Conservation (phyloP, 1,140 invertebrate genomes). For the Trichonephila inaurata region DNA sequence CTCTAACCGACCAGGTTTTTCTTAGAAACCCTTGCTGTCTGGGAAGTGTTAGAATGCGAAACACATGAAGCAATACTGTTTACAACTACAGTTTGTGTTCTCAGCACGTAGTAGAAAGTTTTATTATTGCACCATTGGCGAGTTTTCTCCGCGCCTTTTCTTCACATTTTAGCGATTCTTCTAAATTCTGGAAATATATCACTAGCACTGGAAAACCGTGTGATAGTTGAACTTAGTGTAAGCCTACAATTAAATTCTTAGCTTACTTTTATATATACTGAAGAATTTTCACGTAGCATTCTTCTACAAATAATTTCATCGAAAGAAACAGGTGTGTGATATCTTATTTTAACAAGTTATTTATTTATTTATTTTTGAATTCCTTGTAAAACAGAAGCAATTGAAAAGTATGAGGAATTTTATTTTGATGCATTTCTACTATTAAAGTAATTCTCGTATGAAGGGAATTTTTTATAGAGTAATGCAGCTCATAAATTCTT, state of each 20-base stretch:
- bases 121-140: background rate
- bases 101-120: constrained; percentile 3
- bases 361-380: no score
- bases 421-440: no score
- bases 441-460: no score
- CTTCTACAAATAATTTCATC: no score
- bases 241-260: background rate
- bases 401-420: no score
- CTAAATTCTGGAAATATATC: background rate
- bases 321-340: no score
- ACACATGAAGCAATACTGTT: background rate
- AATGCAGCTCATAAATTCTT: no score
- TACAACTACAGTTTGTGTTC: constrained; percentile 21
- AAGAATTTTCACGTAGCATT: background rate
- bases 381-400: no score
- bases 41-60: background rate
- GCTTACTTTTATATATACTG: background rate
- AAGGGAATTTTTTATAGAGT: no score
- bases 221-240: background rate
- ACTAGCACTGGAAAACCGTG: background rate
- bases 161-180: background rate
- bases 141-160: background rate
- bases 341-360: no score
- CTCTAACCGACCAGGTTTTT: background rate
- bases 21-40: background rate